These are phyloP conservation scores for Nymphalis c-album DNA, from an alignment of 2,888 invertebrate genomes.

Conservation along the genomic window DNA sequence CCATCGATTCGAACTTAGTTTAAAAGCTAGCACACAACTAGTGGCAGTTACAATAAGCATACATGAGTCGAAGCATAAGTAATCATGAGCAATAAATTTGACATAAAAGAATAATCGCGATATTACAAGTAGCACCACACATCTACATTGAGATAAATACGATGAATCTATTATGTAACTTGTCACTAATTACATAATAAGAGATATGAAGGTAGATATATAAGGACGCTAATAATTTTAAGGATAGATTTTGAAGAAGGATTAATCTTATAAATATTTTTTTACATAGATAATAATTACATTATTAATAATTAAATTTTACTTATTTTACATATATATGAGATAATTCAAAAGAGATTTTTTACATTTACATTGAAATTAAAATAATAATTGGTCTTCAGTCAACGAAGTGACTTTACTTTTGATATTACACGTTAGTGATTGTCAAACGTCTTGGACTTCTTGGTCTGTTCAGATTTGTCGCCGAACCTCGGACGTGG, in stretches of 20 bases:
- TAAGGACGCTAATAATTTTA: slow-evolving; percentile 42
- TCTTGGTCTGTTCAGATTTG: slow-evolving; percentile 64
- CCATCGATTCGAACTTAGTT: too few species aligned
- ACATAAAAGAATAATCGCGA: slow-evolving; percentile 14
- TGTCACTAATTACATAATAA: slow-evolving; percentile 22
- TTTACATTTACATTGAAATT: neutral
- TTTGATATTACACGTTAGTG: slow-evolving; percentile 59
- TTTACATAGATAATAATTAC: slow-evolving; percentile 13
- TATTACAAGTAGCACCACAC: slow-evolving; percentile 68
- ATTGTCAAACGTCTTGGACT: slow-evolving; percentile 72
- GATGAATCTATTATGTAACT: slow-evolving; percentile 2
- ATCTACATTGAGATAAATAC: slow-evolving; percentile 51
- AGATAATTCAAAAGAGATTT: neutral
- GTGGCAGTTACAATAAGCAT: too few species aligned
- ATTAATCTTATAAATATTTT: slow-evolving; percentile 40
- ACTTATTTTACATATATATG: neutral
- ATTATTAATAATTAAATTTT: neutral
- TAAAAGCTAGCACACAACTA: too few species aligned
- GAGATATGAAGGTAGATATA: slow-evolving; percentile 46
- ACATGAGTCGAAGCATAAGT: too few species aligned
- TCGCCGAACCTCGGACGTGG: slow-evolving; percentile 66
- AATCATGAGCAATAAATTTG: neutral
- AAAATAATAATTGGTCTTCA: slow-evolving; percentile 10
- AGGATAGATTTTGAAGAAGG: slow-evolving; percentile 45
- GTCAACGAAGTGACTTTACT: neutral